Base-by-base conservation (phyloP, 2,113 vertebrate genomes). In the Himantopus leucocephalus region DNA sequence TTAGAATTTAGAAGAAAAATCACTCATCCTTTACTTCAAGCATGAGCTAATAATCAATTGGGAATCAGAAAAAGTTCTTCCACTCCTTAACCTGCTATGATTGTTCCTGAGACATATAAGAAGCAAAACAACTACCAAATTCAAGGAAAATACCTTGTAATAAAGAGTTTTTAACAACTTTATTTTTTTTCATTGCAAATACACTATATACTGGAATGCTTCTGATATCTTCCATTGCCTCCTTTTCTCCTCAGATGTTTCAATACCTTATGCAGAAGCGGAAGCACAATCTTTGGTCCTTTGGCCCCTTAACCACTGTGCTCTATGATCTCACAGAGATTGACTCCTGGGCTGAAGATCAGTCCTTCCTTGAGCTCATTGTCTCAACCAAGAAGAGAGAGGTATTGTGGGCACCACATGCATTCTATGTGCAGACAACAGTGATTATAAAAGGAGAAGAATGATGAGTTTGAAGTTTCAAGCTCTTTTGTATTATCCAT, bases 271-370 rank as follows among this genome's bases (percentile, higher is more conserved):
- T 99, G 92, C 99, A 99, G 91, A 99, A 98, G 88, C 97, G 99
- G 77, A 99, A 98, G 26, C 96, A 98, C 23, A 95, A 98, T 64
- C 99, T 99, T 94, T 99, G 98, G 99, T 98, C 97, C 7, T 98
- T 98, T 47, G 99, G 99, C 14, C 98, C 99, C 1, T 50, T 99
- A 93, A 98, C 97, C 35, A 99, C 99, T 66, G 98, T 98, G 48
- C 98, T 99, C 14, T 99, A 99, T 6, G 99, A 99, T 97, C 98
- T 99, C 90, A 99, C 98, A 0, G 99, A 99, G 97, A 99, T 99
- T 14, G 99, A 99, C 91, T 99, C 99, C 14, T 99, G 99, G 98
- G 98, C 98, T 7, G 99, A 99, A 81, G 96, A 98, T 35, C 96
- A 98, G 95, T 99, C 99, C 2, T 99, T 99, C 93, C 97, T 99